Evolutionary conservation across 2,113 vertebrate genomes (phyloP).

Genomic region (Cinclus mexicanus): DNA sequence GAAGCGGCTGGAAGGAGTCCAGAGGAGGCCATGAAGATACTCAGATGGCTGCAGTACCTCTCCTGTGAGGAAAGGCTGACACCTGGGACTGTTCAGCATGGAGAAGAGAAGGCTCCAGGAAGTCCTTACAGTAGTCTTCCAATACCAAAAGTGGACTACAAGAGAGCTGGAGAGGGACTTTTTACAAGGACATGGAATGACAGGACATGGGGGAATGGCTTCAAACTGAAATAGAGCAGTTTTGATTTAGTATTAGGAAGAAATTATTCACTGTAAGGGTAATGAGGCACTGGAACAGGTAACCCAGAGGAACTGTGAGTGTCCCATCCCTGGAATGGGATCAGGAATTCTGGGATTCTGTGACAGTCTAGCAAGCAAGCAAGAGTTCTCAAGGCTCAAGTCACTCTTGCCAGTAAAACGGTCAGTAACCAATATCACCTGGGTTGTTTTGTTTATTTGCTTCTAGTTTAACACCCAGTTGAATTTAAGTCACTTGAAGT

Average conservation of each 20-base stretch:
- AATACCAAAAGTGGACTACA: neutral
- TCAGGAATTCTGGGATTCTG: neutral
- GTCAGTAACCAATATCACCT: neutral
- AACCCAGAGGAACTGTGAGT: neutral
- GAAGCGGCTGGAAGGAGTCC: rapidly evolving
- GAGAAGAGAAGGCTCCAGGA: neutral
- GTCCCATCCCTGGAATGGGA: neutral
- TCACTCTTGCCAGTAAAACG: neutral
- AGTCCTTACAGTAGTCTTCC: neutral
- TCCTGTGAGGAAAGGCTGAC: neutral
- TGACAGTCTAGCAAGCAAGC: neutral
- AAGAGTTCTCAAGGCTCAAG: neutral
- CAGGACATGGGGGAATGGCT: neutral
- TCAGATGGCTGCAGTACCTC: neutral
- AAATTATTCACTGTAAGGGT: neutral
- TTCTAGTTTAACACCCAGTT: neutral
- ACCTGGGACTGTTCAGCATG: rapidly evolving
- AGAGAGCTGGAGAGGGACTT: too few species aligned
- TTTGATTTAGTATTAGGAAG: neutral
- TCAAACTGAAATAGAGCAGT: neutral
- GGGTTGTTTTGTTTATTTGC: neutral
- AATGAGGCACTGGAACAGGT: neutral
- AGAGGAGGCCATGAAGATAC: rapidly evolving
- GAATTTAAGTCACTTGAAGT: neutral
- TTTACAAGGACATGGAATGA: neutral